Evolutionary conservation across 2,113 vertebrate species (phyloP).

Genomic region (Oreochromis tanganicae): DNA sequence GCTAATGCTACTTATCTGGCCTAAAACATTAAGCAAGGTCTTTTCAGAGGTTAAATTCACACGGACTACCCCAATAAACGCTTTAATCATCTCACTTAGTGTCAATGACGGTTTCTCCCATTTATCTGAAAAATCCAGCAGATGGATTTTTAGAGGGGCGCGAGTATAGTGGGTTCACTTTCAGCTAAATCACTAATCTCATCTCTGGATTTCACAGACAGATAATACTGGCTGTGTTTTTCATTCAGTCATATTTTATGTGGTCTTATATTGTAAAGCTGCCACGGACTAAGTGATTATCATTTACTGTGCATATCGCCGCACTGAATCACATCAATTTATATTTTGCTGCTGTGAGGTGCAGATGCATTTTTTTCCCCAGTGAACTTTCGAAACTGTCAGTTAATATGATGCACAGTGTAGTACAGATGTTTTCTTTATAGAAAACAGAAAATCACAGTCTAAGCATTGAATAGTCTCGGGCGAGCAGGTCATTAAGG

Average conservation of each 20-base stretch:
- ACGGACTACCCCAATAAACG: constrained; percentile 28
- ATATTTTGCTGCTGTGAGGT: constrained; percentile 19
- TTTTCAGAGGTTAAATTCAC: constrained; percentile 52
- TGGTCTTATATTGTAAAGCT: constrained; percentile 20
- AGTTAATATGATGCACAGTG: neutral
- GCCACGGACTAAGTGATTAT: constrained; percentile 28
- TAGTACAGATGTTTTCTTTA: neutral
- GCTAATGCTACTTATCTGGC: constrained; percentile 68
- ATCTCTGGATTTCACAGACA: constrained; percentile 27
- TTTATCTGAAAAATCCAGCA: constrained; percentile 63
- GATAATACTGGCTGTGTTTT: constrained; percentile 28
- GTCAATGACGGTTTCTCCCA: constrained; percentile 19
- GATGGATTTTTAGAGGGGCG: constrained; percentile 40
- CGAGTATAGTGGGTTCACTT: constrained; percentile 13
- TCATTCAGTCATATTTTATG: constrained; percentile 36
- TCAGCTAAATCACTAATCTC: constrained; percentile 38
- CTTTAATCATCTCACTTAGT: constrained; percentile 64
- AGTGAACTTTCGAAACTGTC: neutral
- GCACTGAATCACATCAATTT: constrained; percentile 6
- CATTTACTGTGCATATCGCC: neutral
- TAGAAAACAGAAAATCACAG: neutral
- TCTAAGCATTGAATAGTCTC: neutral
- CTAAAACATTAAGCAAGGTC: constrained; percentile 64
- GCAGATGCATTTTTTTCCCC: neutral
- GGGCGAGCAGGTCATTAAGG: neutral